Evolutionary conservation across 2,888 invertebrate species (phyloP).

Genomic region (Idaea dimidiata): DNA sequence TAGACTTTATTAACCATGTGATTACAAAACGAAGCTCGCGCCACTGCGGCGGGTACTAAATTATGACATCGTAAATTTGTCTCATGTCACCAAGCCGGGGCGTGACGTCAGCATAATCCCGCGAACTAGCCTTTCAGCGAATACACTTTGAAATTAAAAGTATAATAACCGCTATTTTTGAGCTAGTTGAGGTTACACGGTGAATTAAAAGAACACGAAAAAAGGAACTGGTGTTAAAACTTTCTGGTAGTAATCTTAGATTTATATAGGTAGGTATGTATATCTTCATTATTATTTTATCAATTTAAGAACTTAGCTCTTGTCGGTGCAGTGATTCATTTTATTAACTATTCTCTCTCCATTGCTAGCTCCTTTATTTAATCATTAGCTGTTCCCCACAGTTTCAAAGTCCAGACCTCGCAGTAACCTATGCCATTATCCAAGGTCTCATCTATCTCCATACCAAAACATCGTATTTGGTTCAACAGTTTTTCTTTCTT

Average conservation of each 20-base stretch:
- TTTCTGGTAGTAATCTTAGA: not conserved
- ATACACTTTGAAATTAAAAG: not conserved
- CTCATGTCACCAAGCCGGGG: conserved; percentile 39
- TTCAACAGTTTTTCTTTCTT: too few species aligned
- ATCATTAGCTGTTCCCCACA: too few species aligned
- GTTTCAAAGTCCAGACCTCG: too few species aligned
- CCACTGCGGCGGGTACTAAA: conserved; percentile 36
- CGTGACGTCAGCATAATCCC: conserved; percentile 36
- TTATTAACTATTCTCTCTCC: too few species aligned
- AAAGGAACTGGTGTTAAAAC: not conserved
- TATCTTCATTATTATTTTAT: too few species aligned
- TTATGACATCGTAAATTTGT: conserved; percentile 57
- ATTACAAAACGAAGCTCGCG: conserved; percentile 30
- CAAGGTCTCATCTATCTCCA: too few species aligned
- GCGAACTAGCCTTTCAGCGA: conserved; percentile 9
- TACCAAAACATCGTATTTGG: too few species aligned
- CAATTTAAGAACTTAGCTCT: too few species aligned
- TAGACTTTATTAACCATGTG: conserved; percentile 19
- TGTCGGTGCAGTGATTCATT: too few species aligned
- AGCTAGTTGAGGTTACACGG: not conserved
- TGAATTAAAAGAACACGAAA: not conserved
- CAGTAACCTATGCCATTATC: too few species aligned
- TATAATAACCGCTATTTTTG: not conserved
- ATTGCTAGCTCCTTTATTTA: too few species aligned
- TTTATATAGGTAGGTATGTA: too few species aligned